Evolutionary conservation across 2,113 vertebrate genomes (phyloP).

Genomic region (Rhinichthys klamathensis): DNA sequence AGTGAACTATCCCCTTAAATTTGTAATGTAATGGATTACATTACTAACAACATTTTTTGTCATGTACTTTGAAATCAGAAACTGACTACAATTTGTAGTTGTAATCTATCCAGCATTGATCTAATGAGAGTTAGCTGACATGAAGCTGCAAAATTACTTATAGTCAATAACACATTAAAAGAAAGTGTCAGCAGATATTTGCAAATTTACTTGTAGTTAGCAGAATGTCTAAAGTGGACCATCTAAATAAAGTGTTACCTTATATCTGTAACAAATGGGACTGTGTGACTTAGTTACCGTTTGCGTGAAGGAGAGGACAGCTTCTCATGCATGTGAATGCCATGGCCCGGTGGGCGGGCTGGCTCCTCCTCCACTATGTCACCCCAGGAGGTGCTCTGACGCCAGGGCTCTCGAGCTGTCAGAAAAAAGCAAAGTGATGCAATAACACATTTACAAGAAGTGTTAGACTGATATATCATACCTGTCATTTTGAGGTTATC

Average conservation of each 20-base stretch:
- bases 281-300: slow-evolving; percentile 75
- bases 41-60: too few species aligned
- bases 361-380: slow-evolving; percentile 98
- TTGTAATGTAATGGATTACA: too few species aligned
- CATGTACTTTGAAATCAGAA: too few species aligned
- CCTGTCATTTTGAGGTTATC: not conserved
- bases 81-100: too few species aligned
- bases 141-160: too few species aligned
- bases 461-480: not conserved
- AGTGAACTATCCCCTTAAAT: too few species aligned
- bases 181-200: too few species aligned
- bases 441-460: not conserved
- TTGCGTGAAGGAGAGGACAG: slow-evolving; percentile 96
- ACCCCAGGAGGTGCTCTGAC: slow-evolving; percentile 96
- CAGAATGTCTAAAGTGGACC: too few species aligned
- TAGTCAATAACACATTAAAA: too few species aligned
- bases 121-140: too few species aligned
- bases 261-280: not conserved
- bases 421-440: not conserved
- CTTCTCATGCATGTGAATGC: slow-evolving; percentile 99
- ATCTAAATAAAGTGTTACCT: not conserved
- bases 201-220: too few species aligned
- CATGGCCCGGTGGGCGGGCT: slow-evolving; percentile 92
- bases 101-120: too few species aligned
- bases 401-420: slow-evolving; percentile 92